Conservation (phyloP, 64 coral and sea anemone species). For the Astreopora myriophthalma region DNA sequence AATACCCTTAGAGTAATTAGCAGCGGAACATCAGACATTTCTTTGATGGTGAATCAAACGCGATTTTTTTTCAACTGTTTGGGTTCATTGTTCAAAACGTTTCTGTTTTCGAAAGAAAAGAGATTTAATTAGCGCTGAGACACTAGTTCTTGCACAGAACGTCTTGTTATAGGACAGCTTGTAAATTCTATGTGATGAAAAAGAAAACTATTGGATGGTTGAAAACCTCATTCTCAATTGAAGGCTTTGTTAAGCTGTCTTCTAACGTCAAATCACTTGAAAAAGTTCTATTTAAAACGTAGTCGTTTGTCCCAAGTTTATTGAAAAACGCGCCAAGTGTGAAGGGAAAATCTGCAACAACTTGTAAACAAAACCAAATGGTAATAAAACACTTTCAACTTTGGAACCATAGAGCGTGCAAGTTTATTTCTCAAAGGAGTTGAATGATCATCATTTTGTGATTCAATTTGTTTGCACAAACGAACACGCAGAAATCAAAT, state of each 20-base stretch:
- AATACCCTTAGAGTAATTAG: not conserved
- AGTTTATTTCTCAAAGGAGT: not conserved
- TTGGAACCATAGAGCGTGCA: slow-evolving; percentile 20
- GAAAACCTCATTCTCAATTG: slow-evolving; percentile 3
- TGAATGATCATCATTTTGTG: not conserved
- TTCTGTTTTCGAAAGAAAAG: slow-evolving; percentile 52
- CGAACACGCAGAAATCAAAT: not conserved
- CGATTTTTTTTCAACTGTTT: slow-evolving; percentile 34
- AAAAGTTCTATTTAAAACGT: not conserved
- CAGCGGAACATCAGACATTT: slow-evolving; percentile 13
- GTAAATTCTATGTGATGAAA: slow-evolving; percentile 5
- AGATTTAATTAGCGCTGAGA: slow-evolving; percentile 41
- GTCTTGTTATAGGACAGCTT: slow-evolving; percentile 36
- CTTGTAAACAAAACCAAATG: slow-evolving; percentile 42
- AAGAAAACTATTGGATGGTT: slow-evolving; percentile 20
- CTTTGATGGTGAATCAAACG: slow-evolving; percentile 33
- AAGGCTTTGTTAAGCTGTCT: slow-evolving; percentile 25
- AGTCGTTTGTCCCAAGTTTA: slow-evolving; percentile 18
- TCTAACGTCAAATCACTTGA: not conserved
- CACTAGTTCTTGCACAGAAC: not conserved
- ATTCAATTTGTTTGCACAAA: not conserved
- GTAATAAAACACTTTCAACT: slow-evolving; percentile 14
- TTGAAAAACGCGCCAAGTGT: slow-evolving; percentile 48
- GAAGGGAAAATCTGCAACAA: slow-evolving; percentile 37
- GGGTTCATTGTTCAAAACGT: slow-evolving; percentile 18